phyloP scores from a whole-genome alignment of 2,797 vertebrate species.

The Eulemur mongoz region DNA sequence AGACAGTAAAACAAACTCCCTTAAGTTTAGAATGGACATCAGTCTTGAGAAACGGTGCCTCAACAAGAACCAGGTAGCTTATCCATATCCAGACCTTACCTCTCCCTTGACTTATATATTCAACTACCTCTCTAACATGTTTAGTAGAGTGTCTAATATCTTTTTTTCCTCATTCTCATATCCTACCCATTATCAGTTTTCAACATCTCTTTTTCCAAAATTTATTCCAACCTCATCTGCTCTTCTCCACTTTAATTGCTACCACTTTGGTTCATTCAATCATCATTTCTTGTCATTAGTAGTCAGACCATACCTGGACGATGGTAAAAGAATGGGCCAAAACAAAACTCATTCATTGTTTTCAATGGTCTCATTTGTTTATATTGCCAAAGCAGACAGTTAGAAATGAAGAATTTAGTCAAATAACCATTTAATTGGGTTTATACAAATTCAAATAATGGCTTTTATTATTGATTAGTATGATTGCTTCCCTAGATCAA shows the following conservation, averaged over 20 bases:
- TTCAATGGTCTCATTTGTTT: not conserved
- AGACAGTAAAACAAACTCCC: not conserved
- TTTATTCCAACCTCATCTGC: not conserved
- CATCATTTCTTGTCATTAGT: not conserved
- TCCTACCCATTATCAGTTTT: not conserved
- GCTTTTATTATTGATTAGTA: not conserved
- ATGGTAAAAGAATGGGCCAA: not conserved
- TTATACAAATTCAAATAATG: constrained; percentile 20
- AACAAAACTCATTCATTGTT: not conserved
- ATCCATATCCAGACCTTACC: not conserved
- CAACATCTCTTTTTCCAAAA: not conserved
- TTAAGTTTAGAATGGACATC: not conserved
- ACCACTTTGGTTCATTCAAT: not conserved
- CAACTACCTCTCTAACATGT: not conserved
- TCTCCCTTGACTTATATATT: not conserved
- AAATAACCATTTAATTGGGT: not conserved
- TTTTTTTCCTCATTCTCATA: not conserved
- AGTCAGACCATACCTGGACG: not conserved
- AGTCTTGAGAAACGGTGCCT: not conserved
- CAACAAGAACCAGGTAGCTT: not conserved
- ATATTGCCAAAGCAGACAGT: not conserved
- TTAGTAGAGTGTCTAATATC: not conserved
- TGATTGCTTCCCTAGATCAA: not conserved
- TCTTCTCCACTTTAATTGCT: not conserved
- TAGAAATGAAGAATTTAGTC: not conserved